Evolutionary conservation across 1,140 invertebrate species (phyloP).

Genomic region (Schlechtendalia chinensis): DNA sequence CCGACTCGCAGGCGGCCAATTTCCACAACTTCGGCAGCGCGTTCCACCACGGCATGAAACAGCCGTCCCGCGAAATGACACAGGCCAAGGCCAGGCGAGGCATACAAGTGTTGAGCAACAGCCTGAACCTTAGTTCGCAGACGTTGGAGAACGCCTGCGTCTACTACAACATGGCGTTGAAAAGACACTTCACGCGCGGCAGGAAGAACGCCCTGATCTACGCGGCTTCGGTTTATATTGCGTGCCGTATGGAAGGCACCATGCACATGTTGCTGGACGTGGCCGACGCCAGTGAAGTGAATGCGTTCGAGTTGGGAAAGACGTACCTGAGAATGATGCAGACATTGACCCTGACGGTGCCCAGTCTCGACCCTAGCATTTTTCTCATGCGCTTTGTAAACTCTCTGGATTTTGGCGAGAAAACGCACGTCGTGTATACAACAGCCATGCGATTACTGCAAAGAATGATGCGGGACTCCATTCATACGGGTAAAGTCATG

Average conservation of each 20-base stretch:
- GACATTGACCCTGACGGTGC: conserved; percentile 88
- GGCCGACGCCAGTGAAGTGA: conserved; percentile 93
- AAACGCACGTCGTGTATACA: conserved; percentile 91
- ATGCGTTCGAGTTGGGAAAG: conserved; percentile 91
- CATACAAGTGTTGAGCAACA: conserved; percentile 59
- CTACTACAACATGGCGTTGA: conserved; percentile 96
- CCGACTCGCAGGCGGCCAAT: conserved; percentile 79
- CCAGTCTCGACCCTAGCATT: conserved; percentile 90
- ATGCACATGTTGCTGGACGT: conserved; percentile 95
- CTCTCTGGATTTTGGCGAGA: conserved; percentile 86
- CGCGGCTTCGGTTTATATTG: conserved; percentile 97
- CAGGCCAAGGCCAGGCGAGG: conserved; percentile 81
- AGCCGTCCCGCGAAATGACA: conserved; percentile 87
- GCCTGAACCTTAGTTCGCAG: conserved; percentile 75
- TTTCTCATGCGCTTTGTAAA: conserved; percentile 94
- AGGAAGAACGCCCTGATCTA: conserved; percentile 87
- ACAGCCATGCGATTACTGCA: conserved; percentile 91
- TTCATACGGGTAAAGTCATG: conserved; percentile 46
- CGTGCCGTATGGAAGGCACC: conserved; percentile 90
- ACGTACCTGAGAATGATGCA: conserved; percentile 87
- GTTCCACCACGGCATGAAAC: conserved; percentile 76
- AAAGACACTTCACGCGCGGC: conserved; percentile 83
- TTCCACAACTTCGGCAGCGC: conserved; percentile 70
- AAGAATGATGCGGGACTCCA: conserved; percentile 89
- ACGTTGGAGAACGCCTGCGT: conserved; percentile 90